Evolutionary conservation across 2,113 vertebrate species (phyloP).

Genomic region (Dasyornis broadbenti): DNA sequence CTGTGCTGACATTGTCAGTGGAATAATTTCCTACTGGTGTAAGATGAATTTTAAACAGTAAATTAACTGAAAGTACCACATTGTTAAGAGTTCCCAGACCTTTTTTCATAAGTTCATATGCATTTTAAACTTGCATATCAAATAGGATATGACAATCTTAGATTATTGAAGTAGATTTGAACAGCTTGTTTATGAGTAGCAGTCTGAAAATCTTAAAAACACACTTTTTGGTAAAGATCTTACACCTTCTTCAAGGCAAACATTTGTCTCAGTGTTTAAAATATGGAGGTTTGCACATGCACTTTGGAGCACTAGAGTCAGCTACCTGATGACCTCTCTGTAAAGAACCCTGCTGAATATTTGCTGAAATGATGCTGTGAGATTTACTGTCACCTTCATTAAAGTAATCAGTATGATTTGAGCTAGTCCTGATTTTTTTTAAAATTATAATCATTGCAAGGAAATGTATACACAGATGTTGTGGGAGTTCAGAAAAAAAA

Average conservation of each 20-base stretch:
- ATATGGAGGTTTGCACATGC: not conserved
- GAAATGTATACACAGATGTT: conserved; percentile 72
- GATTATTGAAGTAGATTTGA: not conserved
- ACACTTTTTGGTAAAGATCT: not conserved
- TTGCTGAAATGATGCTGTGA: not conserved
- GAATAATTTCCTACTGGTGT: not conserved
- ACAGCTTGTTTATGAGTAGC: not conserved
- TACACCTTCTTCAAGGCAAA: not conserved
- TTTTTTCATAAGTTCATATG: not conserved
- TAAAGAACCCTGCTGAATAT: not conserved
- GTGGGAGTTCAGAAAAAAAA: conserved; percentile 49
- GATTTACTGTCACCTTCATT: not conserved
- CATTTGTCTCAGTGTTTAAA: not conserved
- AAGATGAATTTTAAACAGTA: not conserved
- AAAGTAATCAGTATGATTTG: not conserved
- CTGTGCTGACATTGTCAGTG: not conserved
- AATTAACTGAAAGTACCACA: not conserved
- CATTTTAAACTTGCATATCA: not conserved
- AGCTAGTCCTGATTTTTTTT: not conserved
- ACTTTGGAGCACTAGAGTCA: not conserved
- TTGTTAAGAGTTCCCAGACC: not conserved
- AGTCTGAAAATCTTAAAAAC: not conserved
- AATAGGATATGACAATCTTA: not conserved
- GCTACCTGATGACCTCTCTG: not conserved
- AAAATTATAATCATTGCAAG: not conserved